Evolutionary conservation across 2,113 vertebrate genomes (phyloP), one percentile per base, ranked within the genome.

Genomic region (Leptobrachium leishanense): DNA sequence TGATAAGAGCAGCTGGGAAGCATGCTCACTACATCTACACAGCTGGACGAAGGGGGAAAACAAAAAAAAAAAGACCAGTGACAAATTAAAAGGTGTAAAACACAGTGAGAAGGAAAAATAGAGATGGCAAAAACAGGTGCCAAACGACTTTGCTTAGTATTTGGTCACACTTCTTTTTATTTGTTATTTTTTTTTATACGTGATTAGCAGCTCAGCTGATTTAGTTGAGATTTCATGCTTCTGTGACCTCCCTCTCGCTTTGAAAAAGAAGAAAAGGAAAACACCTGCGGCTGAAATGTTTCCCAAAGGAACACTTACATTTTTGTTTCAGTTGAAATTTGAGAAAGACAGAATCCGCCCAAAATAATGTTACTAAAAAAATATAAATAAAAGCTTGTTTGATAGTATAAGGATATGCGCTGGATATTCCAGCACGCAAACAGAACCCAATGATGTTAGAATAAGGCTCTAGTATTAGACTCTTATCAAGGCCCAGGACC

Each of bases 121-220:
- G 88, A 90, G 88, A 94, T 91, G 89, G 87, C 86, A 85, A 92
- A 95, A 96, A 93, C 94, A 95, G 94, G 94, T 94, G 93, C 84
- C 89, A 83, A 84, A 82, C 86, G 86, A 89, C 88, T 82, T 88
- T 86, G 87, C 86, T 79, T 82, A 82, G 79, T 82, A 79, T 79
- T 86, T 84, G 86, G 85, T 84, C 86, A 85, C 81, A 84, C 85
- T 85, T 88, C 84, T 87, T 72, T 87, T 85, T 89, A 84, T 10
- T 68, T 90, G 82, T 84, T 50, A 50, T 50, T 50, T 5, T 59
- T 59, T 59, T 59, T 59, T 12, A 70, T 81, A 64, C 82, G 75
- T 85, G 85, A 91, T 89, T 87, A 90, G 85, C 83, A 84, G 84
- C 84, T 89, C 87, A 86, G 68, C 85, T 68, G 81, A 83, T 82